A percentile compares a stretch with the other conserved stretches of the same genome.
phyloP scores from a whole-genome alignment of 2,888 invertebrate genomes.

The Meghimatium bilineatum region DNA sequence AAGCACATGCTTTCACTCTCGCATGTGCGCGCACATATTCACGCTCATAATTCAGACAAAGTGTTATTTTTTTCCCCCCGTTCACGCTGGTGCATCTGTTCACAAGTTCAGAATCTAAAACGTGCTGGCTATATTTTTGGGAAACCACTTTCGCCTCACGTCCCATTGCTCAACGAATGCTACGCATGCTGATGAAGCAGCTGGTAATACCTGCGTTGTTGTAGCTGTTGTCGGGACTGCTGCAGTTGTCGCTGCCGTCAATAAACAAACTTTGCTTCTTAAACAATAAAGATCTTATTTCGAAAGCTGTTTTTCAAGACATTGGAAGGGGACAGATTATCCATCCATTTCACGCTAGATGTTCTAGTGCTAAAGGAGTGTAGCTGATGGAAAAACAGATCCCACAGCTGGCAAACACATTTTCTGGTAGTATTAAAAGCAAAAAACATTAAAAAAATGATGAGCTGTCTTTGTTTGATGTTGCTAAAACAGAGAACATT shows the following conservation, averaged over 20 bases:
- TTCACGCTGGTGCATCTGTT: conserved; percentile 11
- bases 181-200: neutral
- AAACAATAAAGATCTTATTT: conserved; percentile 24
- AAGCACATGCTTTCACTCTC: conserved; percentile 24
- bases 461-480: conserved; percentile 15
- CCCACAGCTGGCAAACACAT: neutral
- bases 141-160: conserved; percentile 6
- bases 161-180: neutral
- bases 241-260: conserved; percentile 24
- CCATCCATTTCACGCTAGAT: neutral
- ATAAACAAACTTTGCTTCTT: conserved; percentile 19
- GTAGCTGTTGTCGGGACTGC: conserved; percentile 13
- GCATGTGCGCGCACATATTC: conserved; percentile 10
- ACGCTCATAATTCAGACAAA: neutral
- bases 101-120: neutral
- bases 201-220: conserved; percentile 16
- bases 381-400: neutral
- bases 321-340: neutral
- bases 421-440: neutral
- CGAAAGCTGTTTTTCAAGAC: conserved; percentile 20
- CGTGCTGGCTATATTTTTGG: neutral
- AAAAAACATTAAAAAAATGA: neutral
- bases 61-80: neutral
- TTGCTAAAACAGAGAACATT: neutral
- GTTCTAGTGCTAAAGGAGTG: neutral